These are phyloP conservation scores for Paedocypris sp. DNA, from an alignment of 2,113 vertebrate genomes.

Conservation along the genomic window DNA sequence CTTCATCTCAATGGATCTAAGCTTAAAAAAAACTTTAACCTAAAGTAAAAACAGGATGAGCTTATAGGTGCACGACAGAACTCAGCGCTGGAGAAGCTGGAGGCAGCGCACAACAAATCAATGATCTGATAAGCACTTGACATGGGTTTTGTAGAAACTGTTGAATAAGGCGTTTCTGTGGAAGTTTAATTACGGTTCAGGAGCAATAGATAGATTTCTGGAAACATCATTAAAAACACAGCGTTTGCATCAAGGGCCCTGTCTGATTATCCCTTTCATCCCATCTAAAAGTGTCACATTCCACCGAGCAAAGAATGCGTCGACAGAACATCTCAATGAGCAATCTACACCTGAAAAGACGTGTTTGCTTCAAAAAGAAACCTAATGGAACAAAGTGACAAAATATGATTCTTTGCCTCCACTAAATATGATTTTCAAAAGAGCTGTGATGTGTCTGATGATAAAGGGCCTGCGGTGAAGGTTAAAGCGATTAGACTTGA, in stretches of 20 bases:
- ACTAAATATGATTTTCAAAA: slow-evolving; percentile 42
- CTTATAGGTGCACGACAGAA: background rate
- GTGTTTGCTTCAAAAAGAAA: slow-evolving; percentile 37
- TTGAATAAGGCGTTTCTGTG: slow-evolving; percentile 39
- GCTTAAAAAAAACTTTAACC: too few species aligned
- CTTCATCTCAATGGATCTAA: too few species aligned
- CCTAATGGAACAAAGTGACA: slow-evolving; percentile 39
- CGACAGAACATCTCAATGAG: slow-evolving; percentile 36
- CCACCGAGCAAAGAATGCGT: slow-evolving; percentile 26
- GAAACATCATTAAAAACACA: slow-evolving; percentile 45
- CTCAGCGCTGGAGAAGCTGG: slow-evolving; percentile 24
- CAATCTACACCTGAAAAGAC: slow-evolving; percentile 45
- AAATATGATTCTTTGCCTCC: slow-evolving; percentile 36
- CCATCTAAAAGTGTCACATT: slow-evolving; percentile 40
- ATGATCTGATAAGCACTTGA: slow-evolving; percentile 40
- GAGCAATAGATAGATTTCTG: slow-evolving; percentile 41
- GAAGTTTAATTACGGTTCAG: slow-evolving; percentile 44
- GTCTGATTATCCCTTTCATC: slow-evolving; percentile 39
- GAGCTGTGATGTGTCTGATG: slow-evolving; percentile 34
- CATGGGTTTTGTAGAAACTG: slow-evolving; percentile 37
- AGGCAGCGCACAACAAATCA: slow-evolving; percentile 32
- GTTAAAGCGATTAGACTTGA: slow-evolving; percentile 48
- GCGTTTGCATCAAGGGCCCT: slow-evolving; percentile 30
- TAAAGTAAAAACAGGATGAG: background rate
- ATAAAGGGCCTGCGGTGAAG: slow-evolving; percentile 42